Evolutionary conservation across 2,888 invertebrate genomes (phyloP).

Genomic region (Limnephilus lunatus): DNA sequence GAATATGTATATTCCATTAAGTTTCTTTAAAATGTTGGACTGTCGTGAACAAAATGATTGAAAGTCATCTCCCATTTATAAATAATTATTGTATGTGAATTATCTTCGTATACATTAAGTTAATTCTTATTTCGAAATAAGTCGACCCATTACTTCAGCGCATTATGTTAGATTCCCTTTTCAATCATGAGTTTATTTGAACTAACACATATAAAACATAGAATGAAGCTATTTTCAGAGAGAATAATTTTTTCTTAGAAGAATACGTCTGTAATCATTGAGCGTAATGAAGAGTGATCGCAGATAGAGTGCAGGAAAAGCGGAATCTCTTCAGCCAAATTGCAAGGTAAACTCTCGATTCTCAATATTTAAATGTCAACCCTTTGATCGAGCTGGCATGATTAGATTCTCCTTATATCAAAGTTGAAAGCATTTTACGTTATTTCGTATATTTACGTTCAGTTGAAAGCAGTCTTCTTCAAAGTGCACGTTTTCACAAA

Average conservation of each 20-base stretch:
- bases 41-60: too few relatives aligned
- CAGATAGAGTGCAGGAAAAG: neutral
- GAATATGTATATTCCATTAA: too few relatives aligned
- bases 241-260: neutral
- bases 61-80: too few relatives aligned
- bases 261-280: neutral
- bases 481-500: conserved; percentile 9
- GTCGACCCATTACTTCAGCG: neutral
- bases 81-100: too few relatives aligned
- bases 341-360: neutral
- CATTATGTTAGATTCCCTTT: neutral
- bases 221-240: neutral
- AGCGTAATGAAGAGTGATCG: neutral
- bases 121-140: neutral
- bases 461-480: conserved; percentile 13
- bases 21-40: too few relatives aligned
- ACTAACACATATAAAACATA: neutral
- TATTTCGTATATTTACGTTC: conserved; percentile 50
- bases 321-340: neutral
- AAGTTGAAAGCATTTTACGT: conserved; percentile 20
- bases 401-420: conserved; percentile 26
- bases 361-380: neutral
- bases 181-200: neutral
- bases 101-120: too few relatives aligned
- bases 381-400: neutral